Base-by-base conservation (phyloP, 2,113 vertebrate genomes). In the Varanus salvator region DNA sequence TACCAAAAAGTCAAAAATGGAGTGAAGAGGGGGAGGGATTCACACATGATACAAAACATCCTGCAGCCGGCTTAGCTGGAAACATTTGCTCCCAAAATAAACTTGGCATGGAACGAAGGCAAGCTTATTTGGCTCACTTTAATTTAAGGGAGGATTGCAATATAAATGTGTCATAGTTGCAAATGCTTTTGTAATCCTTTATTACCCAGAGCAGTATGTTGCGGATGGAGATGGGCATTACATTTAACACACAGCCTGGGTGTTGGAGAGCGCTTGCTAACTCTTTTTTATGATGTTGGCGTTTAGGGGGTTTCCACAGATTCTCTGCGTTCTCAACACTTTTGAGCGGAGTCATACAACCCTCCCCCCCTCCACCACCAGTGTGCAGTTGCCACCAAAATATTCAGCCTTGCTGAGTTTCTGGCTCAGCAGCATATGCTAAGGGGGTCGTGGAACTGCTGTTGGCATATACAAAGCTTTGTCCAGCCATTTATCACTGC, bases 61-160 rank as follows among this genome's bases (percentile, higher is more conserved):
- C 75, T 90, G 74, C 83, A 44, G 88, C 74, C 34, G 11, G 82
- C 74, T 89, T 89, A 89, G 83, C 74, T 90, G 88, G 64, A 85
- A 90, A 90, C 82, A 85, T 90, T 85, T 85, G 60, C 64, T 85
- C 88, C 75, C 64, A 80, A 85, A 90, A 85, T 90, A 85, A 89
- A 89, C 88, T 85, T 89, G 88, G 82, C 88, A 78, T n/a, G 64
- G 80, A 54, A 68, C 14, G 71, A 85, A 85, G 74, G 66, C 74
- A 57, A 69, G 60, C 74, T 89, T 89, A 85, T 90, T 85, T 90
- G 83, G 83, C 66, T 85, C 74, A 38, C 74, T 85, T 85, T 85
- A 89, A 89, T 68, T 84, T 85, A 78, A 89, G 44, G 50, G 60
- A 69, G 71, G 72, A 76, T 84, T 84, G 88, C 88, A 19, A 23